These are phyloP conservation scores for Zoanthus solanderi DNA, from an alignment of 92 coral and sea anemone genomes.

Conservation along the genomic window DNA sequence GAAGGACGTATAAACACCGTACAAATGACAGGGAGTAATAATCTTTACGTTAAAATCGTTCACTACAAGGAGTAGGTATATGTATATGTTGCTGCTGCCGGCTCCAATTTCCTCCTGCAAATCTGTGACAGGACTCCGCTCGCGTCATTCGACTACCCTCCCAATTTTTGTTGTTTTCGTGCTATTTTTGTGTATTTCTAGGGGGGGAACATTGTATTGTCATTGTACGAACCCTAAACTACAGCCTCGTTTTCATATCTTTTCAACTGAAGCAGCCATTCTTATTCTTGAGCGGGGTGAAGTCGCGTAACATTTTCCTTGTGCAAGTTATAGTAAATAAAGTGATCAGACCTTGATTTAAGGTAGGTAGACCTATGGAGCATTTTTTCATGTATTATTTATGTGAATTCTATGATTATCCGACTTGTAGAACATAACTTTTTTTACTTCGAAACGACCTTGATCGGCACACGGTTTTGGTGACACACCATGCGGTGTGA, in stretches of 20 bases:
- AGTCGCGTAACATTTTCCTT: constrained; percentile 11
- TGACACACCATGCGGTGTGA: not conserved
- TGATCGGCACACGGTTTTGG: not conserved
- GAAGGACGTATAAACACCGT: no score
- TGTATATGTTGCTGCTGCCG: constrained; percentile 10
- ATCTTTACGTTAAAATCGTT: no score
- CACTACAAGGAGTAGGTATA: no score
- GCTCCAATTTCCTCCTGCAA: constrained; percentile 8
- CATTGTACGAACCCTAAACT: constrained; percentile 17
- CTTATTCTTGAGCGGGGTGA: constrained; percentile 17
- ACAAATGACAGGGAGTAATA: no score
- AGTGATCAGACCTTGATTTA: constrained; percentile 15
- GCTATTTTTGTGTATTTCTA: constrained; percentile 17
- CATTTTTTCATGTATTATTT: constrained; percentile 6
- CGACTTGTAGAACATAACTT: constrained; percentile 27
- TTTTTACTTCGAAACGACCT: not conserved
- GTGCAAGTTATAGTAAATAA: not conserved
- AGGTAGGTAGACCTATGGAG: constrained; percentile 17
- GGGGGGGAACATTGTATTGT: constrained; percentile 1
- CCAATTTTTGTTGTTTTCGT: constrained; percentile 1
- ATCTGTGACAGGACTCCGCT: constrained; percentile 3
- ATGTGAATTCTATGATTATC: no score
- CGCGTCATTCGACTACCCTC: constrained; percentile 6
- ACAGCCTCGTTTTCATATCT: constrained; percentile 24
- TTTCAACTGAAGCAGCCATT: constrained; percentile 20